Evolutionary conservation across 2,797 vertebrate genomes (phyloP).

Genomic region (Buceros bicornis): DNA sequence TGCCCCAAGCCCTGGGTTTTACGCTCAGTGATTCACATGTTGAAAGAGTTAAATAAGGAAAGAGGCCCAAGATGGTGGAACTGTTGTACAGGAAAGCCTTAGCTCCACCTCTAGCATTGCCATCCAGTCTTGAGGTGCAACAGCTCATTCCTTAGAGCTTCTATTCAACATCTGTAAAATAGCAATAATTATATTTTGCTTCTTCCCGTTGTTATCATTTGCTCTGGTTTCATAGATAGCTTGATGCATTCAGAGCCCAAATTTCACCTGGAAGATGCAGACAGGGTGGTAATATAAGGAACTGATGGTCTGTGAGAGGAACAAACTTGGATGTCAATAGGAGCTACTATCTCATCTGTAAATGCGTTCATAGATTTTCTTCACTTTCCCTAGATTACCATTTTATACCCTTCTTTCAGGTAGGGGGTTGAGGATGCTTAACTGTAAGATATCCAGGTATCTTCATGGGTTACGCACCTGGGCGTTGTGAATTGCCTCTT

Average conservation of each 20-base stretch:
- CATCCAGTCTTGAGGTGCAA: background rate
- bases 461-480: background rate
- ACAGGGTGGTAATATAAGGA: background rate
- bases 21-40: rapidly evolving
- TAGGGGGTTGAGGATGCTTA: background rate
- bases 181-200: background rate
- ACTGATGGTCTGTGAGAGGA: background rate
- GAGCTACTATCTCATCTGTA: background rate
- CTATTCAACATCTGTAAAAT: background rate
- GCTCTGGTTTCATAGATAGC: background rate
- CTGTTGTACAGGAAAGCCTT: background rate
- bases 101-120: background rate
- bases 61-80: background rate
- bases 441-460: background rate
- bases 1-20: background rate
- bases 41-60: background rate
- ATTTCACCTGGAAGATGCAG: background rate
- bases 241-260: background rate
- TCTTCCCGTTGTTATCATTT: background rate
- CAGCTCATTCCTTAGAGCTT: background rate
- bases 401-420: background rate
- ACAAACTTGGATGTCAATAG: background rate
- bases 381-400: background rate
- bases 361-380: background rate
- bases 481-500: background rate